Evolutionary conservation across 2,113 vertebrate species (phyloP), one percentile per base, ranked within the genome.

Genomic region (Theristicus caerulescens): DNA sequence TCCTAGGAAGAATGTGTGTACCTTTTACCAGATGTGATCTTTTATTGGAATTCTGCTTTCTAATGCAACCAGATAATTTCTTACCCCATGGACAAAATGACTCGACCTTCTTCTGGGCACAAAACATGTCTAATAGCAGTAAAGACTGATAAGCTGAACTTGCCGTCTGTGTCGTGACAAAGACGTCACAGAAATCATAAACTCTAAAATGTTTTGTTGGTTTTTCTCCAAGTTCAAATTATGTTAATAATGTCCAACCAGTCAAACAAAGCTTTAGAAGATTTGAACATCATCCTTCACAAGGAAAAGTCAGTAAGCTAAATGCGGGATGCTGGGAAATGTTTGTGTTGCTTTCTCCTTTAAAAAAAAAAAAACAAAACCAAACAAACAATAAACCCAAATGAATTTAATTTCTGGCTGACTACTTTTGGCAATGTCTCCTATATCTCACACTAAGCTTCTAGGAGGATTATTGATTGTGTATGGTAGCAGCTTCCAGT

Each of bases 391-490:
- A 76, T 52, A 89, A 49, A 16, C 26, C 34, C 62, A 59, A 90
- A 78, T 67, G 6, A 65, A 78, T 95, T 77, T 86, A 67, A 88
- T 92, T 93, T 91, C 73, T 95, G 69, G 26, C 69, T 3, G 11
- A 47, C 38, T 91, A 46, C 80, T 38, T 92, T 69, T 92, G 86
- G 52, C 93, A 82, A 3, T 44, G 54, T 58, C 36, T 86, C 61
- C 62, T 83, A 1, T 61, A 95, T 93, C 94, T 96, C 72, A 90
- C 89, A 86, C 49, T 69, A 74, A 77, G 79, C 78, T 96, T 87
- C 82, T 93, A 81, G 83, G 73, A 96, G 82, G 73, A 76, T 94
- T 96, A 97, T 95, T 96, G 94, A 96, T 93, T 94, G 82, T 90
- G 52, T 86, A 90, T 82, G 71, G 87, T 83, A 95, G 74, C 82